Evolutionary conservation across 2,888 invertebrate genomes (phyloP).

Genomic region (Molanna angustata): DNA sequence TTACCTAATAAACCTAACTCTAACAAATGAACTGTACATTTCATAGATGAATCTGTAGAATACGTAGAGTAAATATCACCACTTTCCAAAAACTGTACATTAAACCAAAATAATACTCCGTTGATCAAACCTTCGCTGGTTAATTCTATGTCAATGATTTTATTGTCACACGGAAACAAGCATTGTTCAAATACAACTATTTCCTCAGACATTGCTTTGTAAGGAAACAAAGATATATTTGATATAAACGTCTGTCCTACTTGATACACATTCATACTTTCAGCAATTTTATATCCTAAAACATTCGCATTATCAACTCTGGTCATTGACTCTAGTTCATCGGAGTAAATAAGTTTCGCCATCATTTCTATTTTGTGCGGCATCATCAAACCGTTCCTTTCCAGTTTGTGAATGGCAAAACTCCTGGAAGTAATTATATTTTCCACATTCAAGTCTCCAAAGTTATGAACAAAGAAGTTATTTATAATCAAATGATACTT

Average conservation of each 20-base stretch:
- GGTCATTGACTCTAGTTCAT: conserved; percentile 58
- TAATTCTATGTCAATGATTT: conserved; percentile 39
- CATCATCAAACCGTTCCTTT: conserved; percentile 48
- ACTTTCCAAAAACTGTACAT: conserved; percentile 47
- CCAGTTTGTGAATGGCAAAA: conserved; percentile 42
- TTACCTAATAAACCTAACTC: conserved; percentile 6
- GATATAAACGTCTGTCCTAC: conserved; percentile 57
- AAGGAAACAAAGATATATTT: conserved; percentile 46
- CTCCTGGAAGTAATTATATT: conserved; percentile 39
- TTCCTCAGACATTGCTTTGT: conserved; percentile 44
- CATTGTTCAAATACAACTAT: conserved; percentile 38
- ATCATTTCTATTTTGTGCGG: conserved; percentile 54
- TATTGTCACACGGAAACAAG: conserved; percentile 33
- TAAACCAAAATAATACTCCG: conserved; percentile 57
- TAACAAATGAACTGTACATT: conserved; percentile 35
- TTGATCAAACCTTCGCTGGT: conserved; percentile 46
- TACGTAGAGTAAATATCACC: conserved; percentile 46
- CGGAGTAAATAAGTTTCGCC: conserved; percentile 58
- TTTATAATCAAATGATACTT: conserved; percentile 55
- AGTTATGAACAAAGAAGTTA: conserved; percentile 50
- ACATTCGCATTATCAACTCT: conserved; percentile 56
- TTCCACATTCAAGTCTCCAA: conserved; percentile 56
- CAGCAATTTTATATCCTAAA: conserved; percentile 52
- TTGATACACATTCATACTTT: conserved; percentile 58
- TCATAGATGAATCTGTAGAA: conserved; percentile 45